Base-by-base conservation (phyloP, 1,140 invertebrate species). In the Thaumatotibia leucotreta region DNA sequence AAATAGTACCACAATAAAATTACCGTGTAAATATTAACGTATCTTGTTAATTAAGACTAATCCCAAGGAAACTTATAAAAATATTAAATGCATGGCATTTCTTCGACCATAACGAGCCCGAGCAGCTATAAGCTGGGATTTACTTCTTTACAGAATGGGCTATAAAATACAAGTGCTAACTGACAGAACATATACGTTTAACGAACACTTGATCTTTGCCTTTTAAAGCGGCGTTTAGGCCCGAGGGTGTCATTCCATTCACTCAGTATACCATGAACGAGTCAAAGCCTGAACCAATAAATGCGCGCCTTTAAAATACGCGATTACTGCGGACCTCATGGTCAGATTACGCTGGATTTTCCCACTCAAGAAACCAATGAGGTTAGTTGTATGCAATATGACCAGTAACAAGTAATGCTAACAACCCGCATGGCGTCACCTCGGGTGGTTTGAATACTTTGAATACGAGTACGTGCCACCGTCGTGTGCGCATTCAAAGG, bases 391-490 rank as follows among this genome's bases (percentile, higher is more conserved):
- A n/a, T n/a, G n/a, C n/a, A n/a, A n/a, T n/a, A n/a, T 70, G 70
- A 70, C 8, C 54, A 45, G 35, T 68, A 75, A 76, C 75, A 78
- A 80, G 74, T 66, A 72, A 66, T 74, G 70, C 74, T 80, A 75
- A 77, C 75, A 74, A 80, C 66, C 69, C 61, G 14, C 14, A 58
- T 58, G 70, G 50, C 35, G 45, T 66, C 27, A 24, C 61, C 14
- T 63, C 22, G 17, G 27, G 72, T 74, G 68, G 72, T 76, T 45
- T 81, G 77, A 83, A 75, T 77, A n/a, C n/a, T n/a, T n/a, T n/a
- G n/a, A n/a, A n/a, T n/a, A n/a, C n/a, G n/a, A n/a, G n/a, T n/a
- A 70, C 66, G 33, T 68, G 63, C 72, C 70, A 72, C 73, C 69
- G 61, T 66, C 76, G 67, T 70, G 50, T 65, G 65, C 65, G 75